Evolutionary conservation across 1,140 invertebrate genomes (phyloP), one percentile per base, ranked within the genome.

Genomic region (Nasonia giraulti): DNA sequence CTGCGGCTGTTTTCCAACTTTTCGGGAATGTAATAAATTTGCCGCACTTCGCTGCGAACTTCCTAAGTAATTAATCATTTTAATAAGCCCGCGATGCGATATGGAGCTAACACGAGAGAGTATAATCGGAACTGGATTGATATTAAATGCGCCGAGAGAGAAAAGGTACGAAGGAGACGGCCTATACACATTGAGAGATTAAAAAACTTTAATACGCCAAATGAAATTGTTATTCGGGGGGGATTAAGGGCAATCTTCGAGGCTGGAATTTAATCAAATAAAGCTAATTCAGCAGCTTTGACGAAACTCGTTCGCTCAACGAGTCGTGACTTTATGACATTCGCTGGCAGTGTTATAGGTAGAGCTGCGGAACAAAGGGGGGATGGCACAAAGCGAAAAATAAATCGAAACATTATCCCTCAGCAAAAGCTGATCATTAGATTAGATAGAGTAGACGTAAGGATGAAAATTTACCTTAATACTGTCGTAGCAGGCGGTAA

Each of bases 401-500:
- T 44, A 44, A 55, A 55, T 55, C 50, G 50, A 5, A 55, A 55
- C 17, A 20, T 55, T 27, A 27, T 44, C 47, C 12, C 47, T 14
- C 10, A 1, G 2, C 47, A 50, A 44, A 44, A 44, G 40, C 14
- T 23, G 3, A 12, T 14, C 12, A 17, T 50, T 50, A 17, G 12
- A 27, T 68, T 27, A 17, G 1, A 27, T 2, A 68, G 37, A 44
- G 74, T 2, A 47, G 27, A 76, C 7, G 40, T 7, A 31, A 17
- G 7, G 69, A 76, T 81, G 68, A 78, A 55, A 78, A 78, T 86
- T 95, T 95, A 99, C 99, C 98, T 99, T 99, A 94, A 99, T 99
- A 93, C 98, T 99, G 95, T 99, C 99, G 95, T 99, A 99, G 95
- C 99, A 99, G 88, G 99, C 99, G 87, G 98, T 99, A 90, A 99